Evolutionary conservation across 2,113 vertebrate genomes (phyloP), one percentile per base, ranked within the genome.

Genomic region (Misgurnus mizolepis): DNA sequence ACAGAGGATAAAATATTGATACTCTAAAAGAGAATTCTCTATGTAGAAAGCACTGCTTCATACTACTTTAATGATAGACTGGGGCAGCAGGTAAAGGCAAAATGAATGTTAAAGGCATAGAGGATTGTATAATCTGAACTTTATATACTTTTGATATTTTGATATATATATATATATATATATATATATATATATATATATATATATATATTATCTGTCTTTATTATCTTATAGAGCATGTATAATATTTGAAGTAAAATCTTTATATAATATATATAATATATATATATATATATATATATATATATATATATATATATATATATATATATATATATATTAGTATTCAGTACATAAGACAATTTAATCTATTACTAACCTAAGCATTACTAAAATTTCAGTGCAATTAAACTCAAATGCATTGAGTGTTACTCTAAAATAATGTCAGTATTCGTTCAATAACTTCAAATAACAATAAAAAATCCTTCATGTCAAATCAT

Each of bases 1-100:
- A 76, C 73, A 64, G 43, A 45, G 7, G 60, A 65, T 76, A 45
- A 76, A 76, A 76, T 76, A 76, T 76, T 76, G 45, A 76, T 50
- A 50, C 9, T 64, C 5, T 76, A 50, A 65, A 53, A 66, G 61
- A 47, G 5, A 76, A 76, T 18, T 49, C 27, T 75, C 50, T n/a
- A 58, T 6, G 10, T 47, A 11, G 43, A 45, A 49, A 43, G 41
- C 58, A 47, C 10, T 9, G 8, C 72, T 75, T 47, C 18, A n/a
- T 75, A 49, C 6, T 64, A 18, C 72, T 64, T 75, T 17, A 75
- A 75, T 49, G 72, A 34, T 64, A 47, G 58, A 62, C 61, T 47
- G 43, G 43, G 40, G 41, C 4, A 5, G 60, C 43, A 75, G 43
- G 45, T 49, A 61, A 64, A 62, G 43, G 72, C 58, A 75, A 27